Percentiles rank a stretch among this genome's conserved stretches.
Evolutionary conservation across 2,888 invertebrate genomes (phyloP).

Genomic region (Callimorpha dominula): DNA sequence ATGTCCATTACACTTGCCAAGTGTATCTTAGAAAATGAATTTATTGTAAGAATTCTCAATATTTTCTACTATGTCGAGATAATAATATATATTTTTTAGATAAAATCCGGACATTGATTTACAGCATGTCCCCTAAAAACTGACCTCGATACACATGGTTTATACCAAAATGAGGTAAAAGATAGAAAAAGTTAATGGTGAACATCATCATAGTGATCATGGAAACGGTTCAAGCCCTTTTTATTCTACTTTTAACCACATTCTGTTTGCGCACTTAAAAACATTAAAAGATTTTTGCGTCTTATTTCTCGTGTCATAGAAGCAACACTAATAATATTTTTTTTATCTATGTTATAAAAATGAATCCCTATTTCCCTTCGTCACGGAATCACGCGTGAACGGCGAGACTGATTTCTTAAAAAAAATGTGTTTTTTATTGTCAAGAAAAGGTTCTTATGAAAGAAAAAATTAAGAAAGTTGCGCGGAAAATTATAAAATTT

Average conservation of each 20-base stretch:
- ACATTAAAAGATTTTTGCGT: neutral
- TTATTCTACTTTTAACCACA: neutral
- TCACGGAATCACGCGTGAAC: too few species aligned
- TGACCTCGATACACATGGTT: conserved; percentile 44
- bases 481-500: too few species aligned
- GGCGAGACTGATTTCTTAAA: too few species aligned
- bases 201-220: neutral
- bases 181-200: neutral
- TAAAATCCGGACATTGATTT: conserved; percentile 65
- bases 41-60: conserved; percentile 58
- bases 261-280: neutral
- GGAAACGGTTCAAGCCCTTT: neutral
- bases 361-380: too few species aligned
- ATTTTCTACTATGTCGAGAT: conserved; percentile 63
- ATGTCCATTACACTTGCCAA: conserved; percentile 66
- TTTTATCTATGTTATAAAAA: too few species aligned
- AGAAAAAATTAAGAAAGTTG: too few species aligned
- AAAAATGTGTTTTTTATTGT: too few species aligned
- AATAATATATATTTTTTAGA: conserved; percentile 57
- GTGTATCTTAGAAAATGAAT: conserved; percentile 67
- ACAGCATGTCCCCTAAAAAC: conserved; percentile 56
- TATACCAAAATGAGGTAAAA: conserved; percentile 12
- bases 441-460: too few species aligned
- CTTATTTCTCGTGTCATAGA: neutral
- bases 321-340: too few species aligned